phyloP scores from a whole-genome alignment of 2,888 invertebrate genomes.

The Callyntrura sp. region DNA sequence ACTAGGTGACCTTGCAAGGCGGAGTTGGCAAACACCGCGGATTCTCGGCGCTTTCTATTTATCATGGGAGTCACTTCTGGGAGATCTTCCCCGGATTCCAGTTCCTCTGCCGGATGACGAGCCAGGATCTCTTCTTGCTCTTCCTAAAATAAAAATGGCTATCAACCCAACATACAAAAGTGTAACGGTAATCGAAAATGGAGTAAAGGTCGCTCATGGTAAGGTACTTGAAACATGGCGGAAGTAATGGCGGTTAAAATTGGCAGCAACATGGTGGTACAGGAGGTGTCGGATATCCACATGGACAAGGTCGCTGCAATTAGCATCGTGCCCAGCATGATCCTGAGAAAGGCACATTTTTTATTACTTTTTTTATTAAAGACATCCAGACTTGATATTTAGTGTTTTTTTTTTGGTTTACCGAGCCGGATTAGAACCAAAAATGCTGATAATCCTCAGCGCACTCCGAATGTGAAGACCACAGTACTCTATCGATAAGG shows the following conservation, averaged over 20 bases:
- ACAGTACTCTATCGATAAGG: conserved; percentile 86
- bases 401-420: too few species aligned
- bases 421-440: conserved; percentile 57
- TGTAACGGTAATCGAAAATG: not conserved
- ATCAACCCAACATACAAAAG: not conserved
- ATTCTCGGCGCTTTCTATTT: conserved; percentile 20
- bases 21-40: conserved; percentile 57
- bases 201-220: not conserved
- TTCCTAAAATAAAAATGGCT: conserved; percentile 38
- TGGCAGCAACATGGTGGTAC: conserved; percentile 97
- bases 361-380: too few species aligned
- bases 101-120: not conserved
- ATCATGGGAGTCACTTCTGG: not conserved
- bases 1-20: conserved; percentile 27
- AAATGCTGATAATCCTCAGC: conserved; percentile 51
- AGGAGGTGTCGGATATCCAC: conserved; percentile 98
- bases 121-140: conserved; percentile 49
- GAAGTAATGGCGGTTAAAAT: conserved; percentile 93
- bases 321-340: conserved; percentile 93
- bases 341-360: conserved; percentile 86
- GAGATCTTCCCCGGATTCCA: not conserved
- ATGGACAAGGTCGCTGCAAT: conserved; percentile 97
- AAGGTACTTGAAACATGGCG: conserved; percentile 69
- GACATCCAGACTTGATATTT: too few species aligned
- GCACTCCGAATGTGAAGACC: conserved; percentile 85